These are phyloP conservation scores for Chiroxiphia lanceolata DNA, from an alignment of 2,797 vertebrate species.

Conservation along the genomic window DNA sequence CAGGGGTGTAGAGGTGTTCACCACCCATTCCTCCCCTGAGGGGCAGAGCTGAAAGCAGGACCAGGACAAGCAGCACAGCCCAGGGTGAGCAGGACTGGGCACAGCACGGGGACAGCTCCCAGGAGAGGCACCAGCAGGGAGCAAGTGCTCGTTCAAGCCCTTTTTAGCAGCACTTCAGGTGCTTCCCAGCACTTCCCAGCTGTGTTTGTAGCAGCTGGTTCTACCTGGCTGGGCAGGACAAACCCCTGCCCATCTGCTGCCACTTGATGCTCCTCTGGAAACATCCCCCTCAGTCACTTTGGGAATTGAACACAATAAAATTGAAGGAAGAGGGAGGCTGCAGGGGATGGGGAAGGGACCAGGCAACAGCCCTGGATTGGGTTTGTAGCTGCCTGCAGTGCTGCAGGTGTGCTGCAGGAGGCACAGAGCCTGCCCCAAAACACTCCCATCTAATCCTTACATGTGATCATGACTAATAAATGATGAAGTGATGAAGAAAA, in stretches of 20 bases:
- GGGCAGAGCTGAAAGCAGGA: neutral
- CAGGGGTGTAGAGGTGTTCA: too few relatives aligned
- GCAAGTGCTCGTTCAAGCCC: neutral
- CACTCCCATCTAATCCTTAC: neutral
- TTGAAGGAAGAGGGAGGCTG: neutral
- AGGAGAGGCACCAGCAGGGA: neutral
- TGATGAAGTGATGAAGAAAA: neutral
- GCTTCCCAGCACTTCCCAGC: neutral
- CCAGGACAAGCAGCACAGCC: neutral
- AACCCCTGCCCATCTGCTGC: neutral
- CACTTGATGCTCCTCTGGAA: neutral
- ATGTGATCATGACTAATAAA: neutral
- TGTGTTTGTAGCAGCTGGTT: neutral
- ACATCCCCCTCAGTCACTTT: rapidly evolving
- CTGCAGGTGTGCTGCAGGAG: neutral
- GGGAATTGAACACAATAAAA: neutral
- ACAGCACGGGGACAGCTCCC: neutral
- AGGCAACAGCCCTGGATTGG: neutral
- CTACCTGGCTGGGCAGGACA: neutral
- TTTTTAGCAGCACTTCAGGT: neutral
- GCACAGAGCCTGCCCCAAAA: neutral
- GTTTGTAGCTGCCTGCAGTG: neutral
- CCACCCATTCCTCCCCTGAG: neutral
- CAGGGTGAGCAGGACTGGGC: neutral
- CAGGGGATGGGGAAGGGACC: neutral